Evolutionary conservation across 2,888 invertebrate species (phyloP), one percentile per base, ranked within the genome.

Genomic region (Tethea ocularis): DNA sequence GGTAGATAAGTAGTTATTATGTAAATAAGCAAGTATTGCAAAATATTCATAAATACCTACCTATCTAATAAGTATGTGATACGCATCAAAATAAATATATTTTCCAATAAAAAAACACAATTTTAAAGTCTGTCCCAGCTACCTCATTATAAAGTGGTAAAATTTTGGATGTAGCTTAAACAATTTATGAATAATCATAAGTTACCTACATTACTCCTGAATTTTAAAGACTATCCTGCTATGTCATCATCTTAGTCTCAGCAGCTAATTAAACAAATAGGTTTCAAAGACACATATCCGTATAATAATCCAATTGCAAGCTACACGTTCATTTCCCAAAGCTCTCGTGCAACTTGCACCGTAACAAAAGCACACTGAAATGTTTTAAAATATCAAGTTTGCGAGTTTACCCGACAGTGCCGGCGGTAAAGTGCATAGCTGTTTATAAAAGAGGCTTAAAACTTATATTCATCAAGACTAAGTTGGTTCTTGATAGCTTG

Each of bases 391-490:
- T 41, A 61, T 52, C 20, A 64, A 72, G 58, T 74, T 66, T 60
- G 66, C 63, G 67, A 67, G 69, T 72, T 67, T 66, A 53, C 62
- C 33, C 59, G 57, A 63, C 71, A 20, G 46, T 10, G 20, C 17
- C 62, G 67, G 69, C 63, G 66, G 61, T 67, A 63, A 66, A 71
- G 67, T 66, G 69, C 67, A 73, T 67, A 64, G 63, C 58, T 69
- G 62, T 74, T 67, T 74, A 74, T 70, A 64, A 68, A 73, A 66
- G 70, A 69, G 75, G 67, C 74, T 74, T 68, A 62, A 67, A 73
- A 73, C 70, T 73, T 74, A 61, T 69, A 68, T 73, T 74, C 64
- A 74, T 73, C 71, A 71, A 69, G 71, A 67, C 69, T 67, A 65
- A 64, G 62, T 66, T n/a, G 29, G 51, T 41, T 29, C 26, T 17